phyloP scores from a whole-genome alignment of 2,888 invertebrate species.

The Acanthosepion pharaonis region DNA sequence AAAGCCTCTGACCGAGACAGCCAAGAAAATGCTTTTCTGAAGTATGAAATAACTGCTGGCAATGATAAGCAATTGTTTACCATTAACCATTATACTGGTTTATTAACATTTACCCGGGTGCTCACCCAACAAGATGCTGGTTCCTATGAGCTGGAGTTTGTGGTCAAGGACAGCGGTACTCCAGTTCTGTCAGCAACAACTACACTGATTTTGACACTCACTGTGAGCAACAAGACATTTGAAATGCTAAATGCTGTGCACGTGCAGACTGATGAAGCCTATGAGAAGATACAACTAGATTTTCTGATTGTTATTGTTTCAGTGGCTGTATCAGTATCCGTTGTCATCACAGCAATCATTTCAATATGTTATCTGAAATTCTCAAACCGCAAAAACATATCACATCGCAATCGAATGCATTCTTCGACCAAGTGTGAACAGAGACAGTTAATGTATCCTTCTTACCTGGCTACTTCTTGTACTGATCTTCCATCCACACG shows the following conservation, averaged over 20 bases:
- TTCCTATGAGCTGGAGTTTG: slow-evolving; percentile 2
- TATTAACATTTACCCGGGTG: not conserved
- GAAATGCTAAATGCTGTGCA: not conserved
- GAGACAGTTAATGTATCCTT: slow-evolving; percentile 8
- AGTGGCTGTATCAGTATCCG: not conserved
- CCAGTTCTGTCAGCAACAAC: not conserved
- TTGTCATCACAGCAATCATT: not conserved
- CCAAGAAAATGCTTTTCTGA: not conserved
- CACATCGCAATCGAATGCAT: not conserved
- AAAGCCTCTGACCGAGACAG: not conserved
- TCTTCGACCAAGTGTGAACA: not conserved
- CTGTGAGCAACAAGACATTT: not conserved
- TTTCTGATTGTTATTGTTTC: slow-evolving; percentile 33
- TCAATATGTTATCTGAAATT: slow-evolving; percentile 8
- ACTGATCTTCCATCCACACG: slow-evolving; percentile 33
- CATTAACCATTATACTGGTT: not conserved
- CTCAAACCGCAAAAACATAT: not conserved
- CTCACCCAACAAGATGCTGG: slow-evolving; percentile 22
- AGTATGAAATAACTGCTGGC: not conserved
- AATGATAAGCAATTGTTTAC: not conserved
- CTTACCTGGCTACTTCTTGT: not conserved
- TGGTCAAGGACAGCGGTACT: not conserved
- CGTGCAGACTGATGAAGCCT: not conserved
- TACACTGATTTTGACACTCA: not conserved
- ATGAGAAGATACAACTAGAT: slow-evolving; percentile 33